Percentiles rank a stretch among this genome's conserved stretches.
Conservation (phyloP, 1,140 invertebrate species). For the Trinorchestia longiramus region DNA sequence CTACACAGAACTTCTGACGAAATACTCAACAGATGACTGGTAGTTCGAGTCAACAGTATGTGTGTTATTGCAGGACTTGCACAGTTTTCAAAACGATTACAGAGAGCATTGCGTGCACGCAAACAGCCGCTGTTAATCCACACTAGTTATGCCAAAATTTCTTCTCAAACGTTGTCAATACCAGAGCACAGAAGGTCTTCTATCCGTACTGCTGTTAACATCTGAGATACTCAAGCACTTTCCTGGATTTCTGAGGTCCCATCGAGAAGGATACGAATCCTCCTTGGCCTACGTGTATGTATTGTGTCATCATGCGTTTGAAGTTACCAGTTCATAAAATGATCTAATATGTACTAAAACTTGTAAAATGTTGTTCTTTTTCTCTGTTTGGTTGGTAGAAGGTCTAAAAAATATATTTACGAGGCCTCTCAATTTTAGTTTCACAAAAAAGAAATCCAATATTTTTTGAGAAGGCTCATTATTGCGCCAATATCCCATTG, state of each 20-base stretch:
- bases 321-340: too few relatives aligned
- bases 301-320: too few relatives aligned
- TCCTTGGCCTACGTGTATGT: not conserved
- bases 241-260: not conserved
- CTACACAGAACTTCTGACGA: not conserved
- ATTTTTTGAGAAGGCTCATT: not conserved
- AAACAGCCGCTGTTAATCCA: not conserved
- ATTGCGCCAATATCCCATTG: not conserved
- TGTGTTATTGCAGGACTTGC: too few relatives aligned
- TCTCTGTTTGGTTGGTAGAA: not conserved
- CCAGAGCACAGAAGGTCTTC: not conserved
- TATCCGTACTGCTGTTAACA: not conserved
- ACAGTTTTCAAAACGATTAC: too few relatives aligned
- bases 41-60: not conserved
- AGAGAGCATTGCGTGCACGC: not conserved
- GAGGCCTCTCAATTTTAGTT: not conserved
- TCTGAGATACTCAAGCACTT: not conserved
- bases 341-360: not conserved
- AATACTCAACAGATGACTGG: not conserved
- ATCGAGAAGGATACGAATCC: not conserved
- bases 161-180: slow-evolving; percentile 8
- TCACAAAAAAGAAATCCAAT: not conserved
- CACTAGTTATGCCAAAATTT: slow-evolving; percentile 13
- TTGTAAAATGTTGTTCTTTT: not conserved
- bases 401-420: not conserved